Evolutionary conservation across 2,888 invertebrate genomes (phyloP).

Genomic region (Clitarchus hookeri): DNA sequence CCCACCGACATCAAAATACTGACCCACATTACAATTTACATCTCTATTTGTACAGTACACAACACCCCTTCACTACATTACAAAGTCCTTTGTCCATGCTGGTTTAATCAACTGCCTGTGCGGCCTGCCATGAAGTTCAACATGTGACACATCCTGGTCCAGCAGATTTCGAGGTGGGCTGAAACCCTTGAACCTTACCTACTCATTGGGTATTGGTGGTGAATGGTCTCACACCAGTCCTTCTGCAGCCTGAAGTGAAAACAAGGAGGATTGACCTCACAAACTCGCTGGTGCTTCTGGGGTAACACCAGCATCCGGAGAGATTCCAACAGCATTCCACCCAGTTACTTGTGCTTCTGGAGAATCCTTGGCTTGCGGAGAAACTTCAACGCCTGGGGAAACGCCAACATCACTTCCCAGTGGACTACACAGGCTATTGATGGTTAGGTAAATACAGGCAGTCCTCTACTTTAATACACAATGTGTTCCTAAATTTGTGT

Average conservation of each 20-base stretch:
- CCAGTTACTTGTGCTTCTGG: background rate
- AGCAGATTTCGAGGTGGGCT: background rate
- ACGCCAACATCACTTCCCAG: too few species aligned
- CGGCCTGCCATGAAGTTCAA: background rate
- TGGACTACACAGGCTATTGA: too few species aligned
- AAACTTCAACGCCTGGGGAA: too few species aligned
- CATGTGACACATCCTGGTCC: background rate
- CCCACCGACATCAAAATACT: background rate
- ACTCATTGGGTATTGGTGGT: background rate
- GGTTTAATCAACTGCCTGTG: background rate
- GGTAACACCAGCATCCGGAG: background rate
- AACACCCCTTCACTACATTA: background rate
- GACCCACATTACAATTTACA: too few species aligned
- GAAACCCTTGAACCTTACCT: background rate
- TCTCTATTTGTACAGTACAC: too few species aligned
- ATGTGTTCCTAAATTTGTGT: too few species aligned
- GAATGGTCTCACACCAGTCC: too few species aligned
- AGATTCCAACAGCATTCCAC: background rate
- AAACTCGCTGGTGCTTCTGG: background rate
- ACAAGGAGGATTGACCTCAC: background rate
- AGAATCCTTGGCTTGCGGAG: too few species aligned
- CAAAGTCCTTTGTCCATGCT: background rate
- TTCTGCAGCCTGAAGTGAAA: too few species aligned
- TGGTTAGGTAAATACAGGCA: background rate
- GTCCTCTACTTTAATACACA: too few species aligned